phyloP scores from a whole-genome alignment of 2,113 vertebrate species.

The Scopus umbretta region DNA sequence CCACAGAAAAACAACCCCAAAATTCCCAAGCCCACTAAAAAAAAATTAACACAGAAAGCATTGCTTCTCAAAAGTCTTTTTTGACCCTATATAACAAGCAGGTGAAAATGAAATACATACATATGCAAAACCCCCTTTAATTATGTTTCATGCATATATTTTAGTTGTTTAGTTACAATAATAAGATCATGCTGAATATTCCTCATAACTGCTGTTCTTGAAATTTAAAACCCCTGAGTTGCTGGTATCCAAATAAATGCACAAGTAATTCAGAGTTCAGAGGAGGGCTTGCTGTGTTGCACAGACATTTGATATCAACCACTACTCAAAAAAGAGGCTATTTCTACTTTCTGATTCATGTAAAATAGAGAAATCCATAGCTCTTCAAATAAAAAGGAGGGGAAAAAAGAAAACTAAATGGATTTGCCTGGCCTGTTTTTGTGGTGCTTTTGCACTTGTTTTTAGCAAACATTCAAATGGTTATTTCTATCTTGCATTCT shows the following conservation, averaged over 20 bases:
- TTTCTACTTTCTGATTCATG: background rate
- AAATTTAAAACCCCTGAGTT: background rate
- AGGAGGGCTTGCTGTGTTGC: background rate
- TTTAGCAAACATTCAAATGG: conserved; percentile 1
- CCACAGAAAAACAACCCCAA: background rate
- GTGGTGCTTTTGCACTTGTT: background rate
- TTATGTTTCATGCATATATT: background rate
- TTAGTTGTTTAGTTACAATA: background rate
- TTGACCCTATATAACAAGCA: background rate
- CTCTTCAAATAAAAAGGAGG: background rate
- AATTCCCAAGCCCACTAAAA: background rate
- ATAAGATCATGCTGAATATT: background rate
- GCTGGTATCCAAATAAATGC: background rate
- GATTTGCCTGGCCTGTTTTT: background rate
- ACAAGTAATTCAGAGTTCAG: background rate
- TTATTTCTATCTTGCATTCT: background rate
- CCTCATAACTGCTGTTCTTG: background rate
- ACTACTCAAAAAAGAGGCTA: background rate
- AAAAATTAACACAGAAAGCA: background rate
- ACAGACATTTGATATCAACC: background rate
- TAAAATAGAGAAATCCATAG: background rate
- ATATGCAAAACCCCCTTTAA: background rate
- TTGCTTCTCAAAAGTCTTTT: background rate
- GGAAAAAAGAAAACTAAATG: background rate
- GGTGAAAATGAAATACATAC: background rate